A percentile compares a stretch with the other conserved stretches of the same genome.
Evolutionary conservation across 2,113 vertebrate genomes (phyloP).

Genomic region (Clarias gariepinus): DNA sequence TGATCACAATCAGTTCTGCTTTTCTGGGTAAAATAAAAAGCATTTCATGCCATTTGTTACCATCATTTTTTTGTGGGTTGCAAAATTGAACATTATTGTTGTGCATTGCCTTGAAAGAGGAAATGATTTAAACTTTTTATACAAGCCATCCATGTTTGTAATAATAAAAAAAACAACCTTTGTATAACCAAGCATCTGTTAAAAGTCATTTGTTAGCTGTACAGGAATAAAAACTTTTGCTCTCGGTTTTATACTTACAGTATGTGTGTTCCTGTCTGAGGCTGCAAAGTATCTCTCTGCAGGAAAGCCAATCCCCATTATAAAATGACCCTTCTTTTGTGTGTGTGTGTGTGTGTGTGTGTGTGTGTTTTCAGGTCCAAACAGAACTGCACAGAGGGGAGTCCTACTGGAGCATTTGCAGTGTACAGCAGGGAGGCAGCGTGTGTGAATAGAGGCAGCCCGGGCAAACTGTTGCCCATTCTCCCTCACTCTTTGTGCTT

Average conservation of each 20-base stretch:
- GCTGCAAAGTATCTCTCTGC: conserved; percentile 1
- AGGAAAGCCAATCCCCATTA: conserved; percentile 2
- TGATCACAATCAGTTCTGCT: neutral
- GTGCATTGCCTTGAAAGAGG: neutral
- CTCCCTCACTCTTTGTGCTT: conserved; percentile 40
- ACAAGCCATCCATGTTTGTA: neutral
- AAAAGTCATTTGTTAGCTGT: neutral
- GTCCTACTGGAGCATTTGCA: conserved; percentile 36
- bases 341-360: conserved; percentile 14
- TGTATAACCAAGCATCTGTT: neutral
- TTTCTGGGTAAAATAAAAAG: neutral
- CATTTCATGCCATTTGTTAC: neutral
- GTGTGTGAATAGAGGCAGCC: conserved; percentile 31
- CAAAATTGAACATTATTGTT: neutral
- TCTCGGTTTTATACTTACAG: neutral
- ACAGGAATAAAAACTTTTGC: neutral
- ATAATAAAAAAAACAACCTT: neutral
- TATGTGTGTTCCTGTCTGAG: conserved; percentile 6
- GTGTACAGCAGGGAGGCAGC: conserved; percentile 33
- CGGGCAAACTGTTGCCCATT: conserved; percentile 24
- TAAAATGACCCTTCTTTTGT: neutral
- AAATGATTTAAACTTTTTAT: neutral
- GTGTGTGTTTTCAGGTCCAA: conserved; percentile 28
- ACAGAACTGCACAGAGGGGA: conserved; percentile 34
- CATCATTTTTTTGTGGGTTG: neutral